phyloP scores from a whole-genome alignment of 1,140 invertebrate species.

The Solen grandis region DNA sequence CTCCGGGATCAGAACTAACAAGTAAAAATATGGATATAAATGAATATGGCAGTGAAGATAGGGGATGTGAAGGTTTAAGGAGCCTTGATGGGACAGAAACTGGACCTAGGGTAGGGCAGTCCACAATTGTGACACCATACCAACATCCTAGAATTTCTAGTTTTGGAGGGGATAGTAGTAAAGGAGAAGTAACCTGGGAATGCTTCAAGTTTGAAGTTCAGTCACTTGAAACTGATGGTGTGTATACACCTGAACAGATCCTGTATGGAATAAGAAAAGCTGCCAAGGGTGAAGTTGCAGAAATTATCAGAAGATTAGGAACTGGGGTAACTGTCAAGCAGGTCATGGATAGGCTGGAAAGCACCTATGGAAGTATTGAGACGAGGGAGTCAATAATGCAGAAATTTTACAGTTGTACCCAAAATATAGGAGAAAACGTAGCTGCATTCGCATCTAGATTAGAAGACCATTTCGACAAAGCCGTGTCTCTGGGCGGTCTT shows the following conservation, averaged over 20 bases:
- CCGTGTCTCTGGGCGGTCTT: not conserved
- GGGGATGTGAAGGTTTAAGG: too few relatives aligned
- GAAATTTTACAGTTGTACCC: not conserved
- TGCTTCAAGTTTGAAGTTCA: constrained; percentile 4
- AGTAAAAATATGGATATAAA: too few relatives aligned
- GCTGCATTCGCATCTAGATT: not conserved
- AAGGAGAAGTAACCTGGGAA: not conserved
- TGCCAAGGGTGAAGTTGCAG: not conserved
- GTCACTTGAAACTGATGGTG: not conserved
- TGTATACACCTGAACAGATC: constrained; percentile 1
- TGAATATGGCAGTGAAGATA: too few relatives aligned
- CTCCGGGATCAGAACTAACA: too few relatives aligned
- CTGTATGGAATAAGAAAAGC: constrained; percentile 7
- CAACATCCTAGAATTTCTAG: not conserved
- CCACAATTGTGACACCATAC: not conserved
- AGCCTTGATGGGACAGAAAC: too few relatives aligned
- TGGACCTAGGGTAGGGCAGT: too few relatives aligned
- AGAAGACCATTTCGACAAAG: not conserved
- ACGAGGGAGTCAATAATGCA: not conserved
- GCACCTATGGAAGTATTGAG: constrained; percentile 11
- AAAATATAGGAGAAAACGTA: not conserved
- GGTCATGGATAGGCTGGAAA: constrained; percentile 2
- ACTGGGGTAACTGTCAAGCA: not conserved
- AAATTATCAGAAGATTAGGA: not conserved
- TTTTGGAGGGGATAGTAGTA: not conserved